Base-by-base conservation (phyloP, 2,797 vertebrate genomes). In the Sus cebifrons region DNA sequence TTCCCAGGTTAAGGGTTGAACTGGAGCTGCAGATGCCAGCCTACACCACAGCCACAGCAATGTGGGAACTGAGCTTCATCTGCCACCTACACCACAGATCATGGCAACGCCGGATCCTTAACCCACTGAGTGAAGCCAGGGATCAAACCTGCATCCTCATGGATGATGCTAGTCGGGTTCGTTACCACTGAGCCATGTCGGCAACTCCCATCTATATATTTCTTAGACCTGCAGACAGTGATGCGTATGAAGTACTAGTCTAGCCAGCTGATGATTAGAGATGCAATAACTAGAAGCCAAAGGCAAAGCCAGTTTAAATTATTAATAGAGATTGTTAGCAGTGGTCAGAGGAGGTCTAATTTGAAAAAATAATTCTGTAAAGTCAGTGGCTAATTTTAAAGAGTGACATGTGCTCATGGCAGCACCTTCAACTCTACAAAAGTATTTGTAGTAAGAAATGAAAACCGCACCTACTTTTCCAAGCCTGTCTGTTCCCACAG, bases 401-500 rank as follows among this genome's bases (percentile, higher is more conserved):
- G 36, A 54, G 40, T 83, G 79, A 36, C 93, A 68, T 91, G 92
- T 16, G 68, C 36, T 94, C 11, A 21, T 75, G 71, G 44, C 79
- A 91, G 71, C 68, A 73, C 90, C 54, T 96, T 89, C 83, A 74
- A 58, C 32, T 40, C 6, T 27, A 64, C 62, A 58, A 67, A 83
- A 65, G 8, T 83, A 86, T 91, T 94, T 84, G 36, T 75, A 92
- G 62, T 64, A 44, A 64, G 87, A 68, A 67, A 49, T 27, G 44
- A 77, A 64, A 54, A 52, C 49, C 89, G n/a, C 74, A 23, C 44
- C 49, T 78, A 23, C 27, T 56, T 90, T 54, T 29, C 77, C 15
- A 75, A 92, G 64, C 68, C 92, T 88, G 88, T 97, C 96, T 92
- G 91, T 29, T 86, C 75, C 21, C 70, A 81, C 21, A 17, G 18